Conservation (phyloP, 2,888 invertebrate species). For the Cheilosia urbana region DNA sequence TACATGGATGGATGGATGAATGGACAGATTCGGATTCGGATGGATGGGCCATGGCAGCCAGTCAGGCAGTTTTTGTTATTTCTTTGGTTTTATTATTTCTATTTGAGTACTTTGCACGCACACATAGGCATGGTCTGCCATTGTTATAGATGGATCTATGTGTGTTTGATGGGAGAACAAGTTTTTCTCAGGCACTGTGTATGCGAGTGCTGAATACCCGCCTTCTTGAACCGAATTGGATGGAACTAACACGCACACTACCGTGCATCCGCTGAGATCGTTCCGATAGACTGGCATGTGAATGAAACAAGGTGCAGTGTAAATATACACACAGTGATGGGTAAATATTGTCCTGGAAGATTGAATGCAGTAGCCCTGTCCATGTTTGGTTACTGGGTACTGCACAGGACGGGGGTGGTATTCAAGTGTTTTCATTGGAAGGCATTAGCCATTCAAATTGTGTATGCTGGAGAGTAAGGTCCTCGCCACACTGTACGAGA, state of each 20-base stretch:
- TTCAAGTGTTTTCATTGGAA: slow-evolving; percentile 74
- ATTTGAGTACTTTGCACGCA: slow-evolving; percentile 36
- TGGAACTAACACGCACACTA: slow-evolving; percentile 42
- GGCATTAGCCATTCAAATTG: slow-evolving; percentile 74
- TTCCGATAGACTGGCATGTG: slow-evolving; percentile 8
- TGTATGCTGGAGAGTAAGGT: slow-evolving; percentile 54
- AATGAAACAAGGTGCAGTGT: slow-evolving; percentile 72
- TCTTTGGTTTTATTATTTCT: slow-evolving; percentile 24
- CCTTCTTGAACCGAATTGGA: slow-evolving; percentile 74
- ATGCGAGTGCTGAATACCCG: slow-evolving; percentile 63
- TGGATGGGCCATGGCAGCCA: slow-evolving; percentile 69
- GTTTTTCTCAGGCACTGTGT: slow-evolving; percentile 2
- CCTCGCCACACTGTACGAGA: not conserved
- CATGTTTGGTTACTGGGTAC: slow-evolving; percentile 25
- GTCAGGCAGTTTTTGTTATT: slow-evolving; percentile 71
- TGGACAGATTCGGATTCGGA: slow-evolving; percentile 53
- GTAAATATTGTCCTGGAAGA: slow-evolving; percentile 73
- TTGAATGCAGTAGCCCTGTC: slow-evolving; percentile 56
- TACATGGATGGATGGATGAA: slow-evolving; percentile 68
- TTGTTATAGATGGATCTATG: slow-evolving; percentile 37
- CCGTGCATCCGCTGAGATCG: slow-evolving; percentile 4
- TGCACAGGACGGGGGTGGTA: slow-evolving; percentile 47
- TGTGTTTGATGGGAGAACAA: slow-evolving; percentile 29
- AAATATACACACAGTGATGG: slow-evolving; percentile 67
- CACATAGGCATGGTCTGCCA: slow-evolving; percentile 18